These are phyloP conservation scores for Boloria euphrosyne DNA, from an alignment of 2,888 invertebrate genomes.

Conservation along the genomic window DNA sequence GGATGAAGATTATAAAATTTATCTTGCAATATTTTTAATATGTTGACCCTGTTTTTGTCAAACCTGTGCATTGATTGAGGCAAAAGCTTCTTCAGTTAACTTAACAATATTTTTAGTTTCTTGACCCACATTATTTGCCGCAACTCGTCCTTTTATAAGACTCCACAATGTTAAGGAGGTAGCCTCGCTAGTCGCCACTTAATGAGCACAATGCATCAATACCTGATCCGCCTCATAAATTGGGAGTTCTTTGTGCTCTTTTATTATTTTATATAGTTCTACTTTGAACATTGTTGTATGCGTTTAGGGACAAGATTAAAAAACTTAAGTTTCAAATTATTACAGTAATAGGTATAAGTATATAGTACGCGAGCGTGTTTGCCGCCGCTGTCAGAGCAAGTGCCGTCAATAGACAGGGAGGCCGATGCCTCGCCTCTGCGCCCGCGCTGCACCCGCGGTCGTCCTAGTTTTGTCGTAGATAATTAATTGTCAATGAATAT, in stretches of 20 bases:
- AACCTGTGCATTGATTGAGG: slow-evolving; percentile 16
- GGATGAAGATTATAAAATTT: neutral
- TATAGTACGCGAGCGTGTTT: too few species aligned
- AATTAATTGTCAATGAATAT: slow-evolving; percentile 11
- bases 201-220: slow-evolving; percentile 2
- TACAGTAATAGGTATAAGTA: too few species aligned
- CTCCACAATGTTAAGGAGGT: slow-evolving; percentile 40
- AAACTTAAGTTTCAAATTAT: too few species aligned
- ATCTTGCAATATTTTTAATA: slow-evolving; percentile 13
- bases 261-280: slow-evolving; percentile 21
- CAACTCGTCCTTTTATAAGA: slow-evolving; percentile 38
- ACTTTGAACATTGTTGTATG: neutral
- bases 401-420: too few species aligned
- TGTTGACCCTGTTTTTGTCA: slow-evolving; percentile 15
- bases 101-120: slow-evolving; percentile 29
- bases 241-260: slow-evolving; percentile 18
- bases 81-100: slow-evolving; percentile 38
- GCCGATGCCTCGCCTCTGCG: too few species aligned
- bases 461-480: too few species aligned
- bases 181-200: slow-evolving; percentile 30
- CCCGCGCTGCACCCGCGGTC: too few species aligned
- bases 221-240: slow-evolving; percentile 16
- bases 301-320: too few species aligned
- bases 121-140: slow-evolving; percentile 41
- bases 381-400: too few species aligned